These are phyloP conservation scores for Mustela nigripes DNA, from an alignment of 2,113 vertebrate genomes.

Conservation along the genomic window DNA sequence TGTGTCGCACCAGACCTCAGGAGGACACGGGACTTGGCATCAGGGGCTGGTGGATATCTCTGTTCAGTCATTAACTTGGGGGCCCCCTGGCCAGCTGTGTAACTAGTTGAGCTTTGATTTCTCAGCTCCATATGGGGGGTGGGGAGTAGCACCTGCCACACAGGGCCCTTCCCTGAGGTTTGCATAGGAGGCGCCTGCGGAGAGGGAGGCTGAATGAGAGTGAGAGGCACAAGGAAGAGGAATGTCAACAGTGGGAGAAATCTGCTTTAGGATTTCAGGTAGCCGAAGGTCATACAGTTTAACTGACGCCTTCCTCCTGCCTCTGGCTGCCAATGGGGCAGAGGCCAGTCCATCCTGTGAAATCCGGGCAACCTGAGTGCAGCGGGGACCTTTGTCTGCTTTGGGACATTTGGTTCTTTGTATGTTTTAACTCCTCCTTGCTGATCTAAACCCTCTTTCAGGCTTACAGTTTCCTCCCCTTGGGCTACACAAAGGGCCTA, in stretches of 20 bases:
- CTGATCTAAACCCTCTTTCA: not conserved
- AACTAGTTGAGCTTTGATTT: not conserved
- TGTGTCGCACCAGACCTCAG: fast-evolving
- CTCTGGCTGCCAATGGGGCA: too few species aligned
- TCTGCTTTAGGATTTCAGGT: not conserved
- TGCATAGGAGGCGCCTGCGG: not conserved
- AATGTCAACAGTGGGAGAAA: not conserved
- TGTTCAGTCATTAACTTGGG: not conserved
- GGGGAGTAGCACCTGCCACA: not conserved
- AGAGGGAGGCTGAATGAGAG: not conserved
- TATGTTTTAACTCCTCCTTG: not conserved
- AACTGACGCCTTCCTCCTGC: not conserved
- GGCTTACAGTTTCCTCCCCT: not conserved
- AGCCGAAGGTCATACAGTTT: too few species aligned
- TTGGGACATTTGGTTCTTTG: not conserved
- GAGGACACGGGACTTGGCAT: not conserved
- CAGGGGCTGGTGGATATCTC: not conserved
- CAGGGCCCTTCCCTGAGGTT: not conserved
- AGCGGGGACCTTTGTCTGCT: not conserved
- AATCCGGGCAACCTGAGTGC: not conserved
- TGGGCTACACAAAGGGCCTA: constrained; percentile 19
- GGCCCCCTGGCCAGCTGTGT: not conserved
- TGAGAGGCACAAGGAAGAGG: not conserved
- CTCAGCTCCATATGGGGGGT: not conserved
- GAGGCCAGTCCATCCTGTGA: not conserved